Base-by-base conservation (phyloP, 2,113 vertebrate genomes). In the Zootoca vivipara region DNA sequence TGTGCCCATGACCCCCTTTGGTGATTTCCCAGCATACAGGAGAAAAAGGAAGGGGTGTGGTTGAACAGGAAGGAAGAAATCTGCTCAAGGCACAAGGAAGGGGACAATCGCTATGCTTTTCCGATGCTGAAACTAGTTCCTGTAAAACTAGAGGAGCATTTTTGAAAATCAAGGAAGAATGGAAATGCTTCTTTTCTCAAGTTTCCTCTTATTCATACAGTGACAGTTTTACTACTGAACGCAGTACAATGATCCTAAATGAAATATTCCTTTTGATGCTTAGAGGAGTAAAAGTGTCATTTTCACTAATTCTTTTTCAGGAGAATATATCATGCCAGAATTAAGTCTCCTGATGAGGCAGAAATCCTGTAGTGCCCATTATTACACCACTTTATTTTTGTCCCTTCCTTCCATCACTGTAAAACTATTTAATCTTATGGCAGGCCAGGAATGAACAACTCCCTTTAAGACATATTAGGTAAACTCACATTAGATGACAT, bases 251-350 rank as follows among this genome's bases (percentile, higher is more conserved):
- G 83, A 84, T 91, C 83, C 70, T 67, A 86, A 92, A 62, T n/a
- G 87, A 87, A 94, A 83, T 84, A 90, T 93, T 90, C 83, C 80
- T 91, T 93, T 90, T 92, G 90, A 91, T 92, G 91, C 88, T 94
- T 93, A 83, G 86, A 89, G 82, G 88, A 74, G 2, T 85, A 92
- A 93, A 87, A 15, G 74, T 2, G 40, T 86, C 33, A 78, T 89
- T 93, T 94, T 86, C 58, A 84, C 85, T 89, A 85, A 87, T 87
- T 89, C 73, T 89, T 92, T 90, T 75, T 78, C 89, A 91, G 78
- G 64, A 64, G 82, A 92, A 93, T 93, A 2, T 58, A 42, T 91
- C 86, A 83, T 78, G 22, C 42, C 77, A 33, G 85, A 88, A 87
- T 70, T 30, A 85, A 90, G 74, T 64, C 13, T 26, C 8, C 40